Evolutionary conservation across 2,113 vertebrate genomes (phyloP).

Genomic region (Solea senegalensis): DNA sequence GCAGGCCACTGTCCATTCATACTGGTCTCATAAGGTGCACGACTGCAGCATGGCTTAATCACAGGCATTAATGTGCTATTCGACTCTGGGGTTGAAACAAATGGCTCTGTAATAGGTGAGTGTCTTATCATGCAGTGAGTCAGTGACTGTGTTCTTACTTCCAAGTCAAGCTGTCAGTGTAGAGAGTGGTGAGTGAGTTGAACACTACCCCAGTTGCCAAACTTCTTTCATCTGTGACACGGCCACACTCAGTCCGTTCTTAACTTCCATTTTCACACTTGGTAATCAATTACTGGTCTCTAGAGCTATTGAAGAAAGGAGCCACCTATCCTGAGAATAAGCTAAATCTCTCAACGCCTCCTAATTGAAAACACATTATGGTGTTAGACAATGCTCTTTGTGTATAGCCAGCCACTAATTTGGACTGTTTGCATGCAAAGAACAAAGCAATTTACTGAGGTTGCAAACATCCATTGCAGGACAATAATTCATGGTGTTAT

Average conservation of each 20-base stretch:
- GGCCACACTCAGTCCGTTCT: conserved; percentile 46
- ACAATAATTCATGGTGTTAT: conserved; percentile 77
- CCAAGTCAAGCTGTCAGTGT: conserved; percentile 35
- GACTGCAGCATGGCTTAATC: conserved; percentile 45
- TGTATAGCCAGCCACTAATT: conserved; percentile 75
- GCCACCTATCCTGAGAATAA: conserved; percentile 60
- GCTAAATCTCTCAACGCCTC: conserved; percentile 67
- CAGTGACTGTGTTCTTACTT: conserved; percentile 30
- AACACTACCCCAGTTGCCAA: conserved; percentile 8
- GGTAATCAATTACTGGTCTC: conserved; percentile 78
- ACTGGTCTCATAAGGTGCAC: conserved; percentile 50
- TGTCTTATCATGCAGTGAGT: conserved; percentile 39
- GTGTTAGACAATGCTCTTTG: conserved; percentile 76
- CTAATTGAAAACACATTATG: conserved; percentile 81
- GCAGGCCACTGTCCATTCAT: conserved; percentile 41
- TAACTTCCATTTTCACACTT: conserved; percentile 75
- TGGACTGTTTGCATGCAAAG: conserved; percentile 71
- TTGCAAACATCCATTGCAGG: conserved; percentile 72
- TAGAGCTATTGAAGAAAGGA: conserved; percentile 62
- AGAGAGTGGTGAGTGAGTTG: conserved; percentile 13
- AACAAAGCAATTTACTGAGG: conserved; percentile 81
- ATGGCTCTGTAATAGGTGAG: conserved; percentile 28
- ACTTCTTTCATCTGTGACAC: conserved; percentile 52
- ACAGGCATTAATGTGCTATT: conserved; percentile 58
- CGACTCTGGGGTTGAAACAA: conserved; percentile 50